Evolutionary conservation across 1,140 invertebrate genomes (phyloP), one percentile per base, ranked within the genome.

Genomic region (Tetraneura akinire): DNA sequence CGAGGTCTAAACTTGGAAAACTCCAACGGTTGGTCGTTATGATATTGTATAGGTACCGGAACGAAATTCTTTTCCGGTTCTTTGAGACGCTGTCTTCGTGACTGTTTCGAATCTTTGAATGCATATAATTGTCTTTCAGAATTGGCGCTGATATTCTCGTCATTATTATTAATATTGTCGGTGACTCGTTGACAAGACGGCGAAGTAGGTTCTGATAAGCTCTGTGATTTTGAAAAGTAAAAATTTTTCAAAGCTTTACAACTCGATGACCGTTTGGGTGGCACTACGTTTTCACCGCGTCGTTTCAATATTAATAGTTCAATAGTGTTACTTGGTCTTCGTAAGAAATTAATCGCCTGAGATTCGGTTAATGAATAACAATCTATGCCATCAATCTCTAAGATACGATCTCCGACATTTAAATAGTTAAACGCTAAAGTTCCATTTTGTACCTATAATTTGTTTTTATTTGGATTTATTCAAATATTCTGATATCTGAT

Each of bases 401-500:
- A 37, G 6, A 82, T 26, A 32, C 73, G 80, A 49, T 82, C 82
- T 1, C 81, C 82, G 10, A 81, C 71, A n/a, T 66, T 62, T 51
- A 82, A 60, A 74, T 82, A 82, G 32, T 82, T 81, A 11, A 62
- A 23, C 9, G 82, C 82, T 55, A 82, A 80, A 14, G 82, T 80
- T 3, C 81, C 82, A 16, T 76, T 53, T 37, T 73, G 78, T 45
- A 82, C 76, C 82, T 82, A 73, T 18, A 80, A 78, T 29, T 32
- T 16, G 11, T 32, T n/a, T 37, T 42, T 13, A 66, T 21, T 51
- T 66, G 6, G 37, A 32, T 13, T 37, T 64, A 16, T 68, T 47
- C 47, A 3, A 26, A 47, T 47, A 68, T 16, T 47, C n/a, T 47
- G 8, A 68, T n/a, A n/a, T n/a, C n/a, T n/a, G n/a, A n/a, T n/a